Percentiles rank a stretch among this genome's conserved stretches.
These are phyloP conservation scores for Calliphora vomitoria DNA, from an alignment of 2,888 invertebrate species.

Conservation along the genomic window DNA sequence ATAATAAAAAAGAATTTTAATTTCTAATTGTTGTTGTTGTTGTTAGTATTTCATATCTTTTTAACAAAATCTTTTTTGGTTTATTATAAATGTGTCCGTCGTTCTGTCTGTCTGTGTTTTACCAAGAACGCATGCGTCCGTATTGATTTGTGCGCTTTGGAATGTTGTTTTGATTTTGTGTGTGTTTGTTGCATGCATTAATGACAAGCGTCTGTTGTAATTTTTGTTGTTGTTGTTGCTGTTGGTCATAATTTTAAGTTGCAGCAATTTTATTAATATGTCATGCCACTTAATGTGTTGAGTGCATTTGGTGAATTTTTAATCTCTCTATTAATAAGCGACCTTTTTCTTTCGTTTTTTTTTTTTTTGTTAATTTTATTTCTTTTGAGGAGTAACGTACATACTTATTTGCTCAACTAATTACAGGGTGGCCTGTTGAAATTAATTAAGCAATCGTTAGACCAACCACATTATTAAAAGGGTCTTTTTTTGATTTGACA, in stretches of 20 bases:
- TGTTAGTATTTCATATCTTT: slow-evolving; percentile 60
- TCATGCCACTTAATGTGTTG: slow-evolving; percentile 29
- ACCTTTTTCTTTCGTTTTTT: slow-evolving; percentile 6
- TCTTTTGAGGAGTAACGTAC: neutral
- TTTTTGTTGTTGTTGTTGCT: slow-evolving; percentile 45
- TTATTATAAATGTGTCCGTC: slow-evolving; percentile 32
- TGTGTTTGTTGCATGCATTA: slow-evolving; percentile 60
- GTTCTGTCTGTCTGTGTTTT: slow-evolving; percentile 34
- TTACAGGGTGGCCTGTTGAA: slow-evolving; percentile 20
- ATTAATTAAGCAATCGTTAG: slow-evolving; percentile 11
- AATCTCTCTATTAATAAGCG: slow-evolving; percentile 20
- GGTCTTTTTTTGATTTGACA: neutral
- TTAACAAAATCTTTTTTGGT: slow-evolving; percentile 31
- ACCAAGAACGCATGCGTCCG: slow-evolving; percentile 74
- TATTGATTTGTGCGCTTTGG: slow-evolving; percentile 73
- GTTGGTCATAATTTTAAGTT: slow-evolving; percentile 52
- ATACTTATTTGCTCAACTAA: neutral
- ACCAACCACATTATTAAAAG: neutral
- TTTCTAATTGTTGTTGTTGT: slow-evolving; percentile 45
- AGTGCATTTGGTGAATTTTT: slow-evolving; percentile 44
- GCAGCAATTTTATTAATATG: slow-evolving; percentile 50
- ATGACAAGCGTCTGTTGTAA: slow-evolving; percentile 32
- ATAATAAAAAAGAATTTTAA: slow-evolving; percentile 66
- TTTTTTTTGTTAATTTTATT: neutral
- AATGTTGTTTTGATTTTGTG: slow-evolving; percentile 72